These are phyloP conservation scores for Apotomis capreana DNA, from an alignment of 2,888 invertebrate species.

Conservation along the genomic window DNA sequence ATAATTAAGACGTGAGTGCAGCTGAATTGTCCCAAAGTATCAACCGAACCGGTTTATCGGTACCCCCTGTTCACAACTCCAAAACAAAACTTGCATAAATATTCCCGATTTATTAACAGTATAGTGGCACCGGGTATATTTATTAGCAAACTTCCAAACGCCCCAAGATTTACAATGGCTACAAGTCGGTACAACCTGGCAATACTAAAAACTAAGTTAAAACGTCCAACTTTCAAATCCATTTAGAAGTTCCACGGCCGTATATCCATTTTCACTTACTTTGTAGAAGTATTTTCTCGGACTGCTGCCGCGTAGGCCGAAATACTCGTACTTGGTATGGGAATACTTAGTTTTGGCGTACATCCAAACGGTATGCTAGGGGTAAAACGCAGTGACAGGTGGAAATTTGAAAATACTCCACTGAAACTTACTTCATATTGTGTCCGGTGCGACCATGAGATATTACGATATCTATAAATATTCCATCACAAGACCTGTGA, in stretches of 20 bases:
- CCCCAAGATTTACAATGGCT: constrained; percentile 24
- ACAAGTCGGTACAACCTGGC: constrained; percentile 19
- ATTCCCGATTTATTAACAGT: too few species aligned
- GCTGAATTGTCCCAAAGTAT: too few species aligned
- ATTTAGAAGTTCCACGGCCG: constrained; percentile 56
- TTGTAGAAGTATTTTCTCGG: constrained; percentile 43
- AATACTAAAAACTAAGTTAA: constrained; percentile 53
- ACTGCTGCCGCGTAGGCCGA: constrained; percentile 43
- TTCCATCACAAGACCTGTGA: too few species aligned
- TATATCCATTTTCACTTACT: constrained; percentile 50
- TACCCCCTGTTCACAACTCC: too few species aligned
- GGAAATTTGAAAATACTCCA: constrained; percentile 17
- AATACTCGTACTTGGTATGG: constrained; percentile 39
- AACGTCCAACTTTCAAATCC: constrained; percentile 60
- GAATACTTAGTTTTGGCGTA: constrained; percentile 11
- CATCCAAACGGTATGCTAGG: constrained; percentile 10
- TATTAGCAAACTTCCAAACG: constrained; percentile 23
- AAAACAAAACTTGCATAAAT: too few species aligned
- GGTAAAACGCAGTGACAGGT: constrained; percentile 27
- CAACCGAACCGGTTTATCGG: too few species aligned
- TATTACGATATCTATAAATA: not conserved
- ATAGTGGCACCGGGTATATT: not conserved
- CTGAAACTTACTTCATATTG: constrained; percentile 1
- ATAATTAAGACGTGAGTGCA: too few species aligned
- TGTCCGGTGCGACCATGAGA: not conserved